Evolutionary conservation across 2,113 vertebrate genomes (phyloP).

Genomic region (Cyanoramphus novaezelandiae): DNA sequence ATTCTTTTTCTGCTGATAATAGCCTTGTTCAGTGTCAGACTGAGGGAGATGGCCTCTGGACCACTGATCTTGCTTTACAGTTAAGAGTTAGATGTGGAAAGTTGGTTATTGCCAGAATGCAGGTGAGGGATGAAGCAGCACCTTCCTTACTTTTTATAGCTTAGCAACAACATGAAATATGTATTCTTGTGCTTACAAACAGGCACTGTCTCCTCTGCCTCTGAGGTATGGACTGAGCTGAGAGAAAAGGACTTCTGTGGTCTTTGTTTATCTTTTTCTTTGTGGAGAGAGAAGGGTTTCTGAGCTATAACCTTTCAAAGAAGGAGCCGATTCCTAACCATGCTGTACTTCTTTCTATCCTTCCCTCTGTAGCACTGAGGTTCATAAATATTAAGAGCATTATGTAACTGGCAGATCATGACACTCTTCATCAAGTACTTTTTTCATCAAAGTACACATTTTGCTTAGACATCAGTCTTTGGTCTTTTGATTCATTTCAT

Average conservation of each 20-base stretch:
- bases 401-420: neutral
- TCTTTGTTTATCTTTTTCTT: neutral
- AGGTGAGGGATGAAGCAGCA: neutral
- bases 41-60: neutral
- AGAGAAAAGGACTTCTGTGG: neutral
- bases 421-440: neutral
- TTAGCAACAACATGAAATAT: neutral
- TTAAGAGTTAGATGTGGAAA: neutral
- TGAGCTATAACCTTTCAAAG: neutral
- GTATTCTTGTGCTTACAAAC: neutral
- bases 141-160: neutral
- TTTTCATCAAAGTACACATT: neutral
- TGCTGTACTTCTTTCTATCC: neutral
- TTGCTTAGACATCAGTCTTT: neutral
- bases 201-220: neutral
- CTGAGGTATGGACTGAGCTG: neutral
- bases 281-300: neutral
- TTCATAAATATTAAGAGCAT: neutral
- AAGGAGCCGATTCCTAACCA: neutral
- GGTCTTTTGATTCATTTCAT: neutral
- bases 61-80: neutral
- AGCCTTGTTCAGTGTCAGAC: neutral
- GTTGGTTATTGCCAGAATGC: neutral
- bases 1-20: neutral
- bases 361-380: neutral